phyloP scores from a whole-genome alignment of 2,113 vertebrate genomes.

The Crotalus horridus region DNA sequence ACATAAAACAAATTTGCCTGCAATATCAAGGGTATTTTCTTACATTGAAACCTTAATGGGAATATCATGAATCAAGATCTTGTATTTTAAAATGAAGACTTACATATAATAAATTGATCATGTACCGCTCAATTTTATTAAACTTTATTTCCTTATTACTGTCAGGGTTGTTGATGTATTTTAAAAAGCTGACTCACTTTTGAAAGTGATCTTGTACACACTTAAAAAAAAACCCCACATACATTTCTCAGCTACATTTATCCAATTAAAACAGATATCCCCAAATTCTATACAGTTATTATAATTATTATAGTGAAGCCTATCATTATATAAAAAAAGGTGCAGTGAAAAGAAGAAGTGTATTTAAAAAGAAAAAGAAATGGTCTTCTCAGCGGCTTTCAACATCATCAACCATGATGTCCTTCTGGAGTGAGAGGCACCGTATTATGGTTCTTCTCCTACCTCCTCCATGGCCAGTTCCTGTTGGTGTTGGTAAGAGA shows the following conservation, averaged over 20 bases:
- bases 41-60: not conserved
- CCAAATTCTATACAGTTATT: not conserved
- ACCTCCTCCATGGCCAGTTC: not conserved
- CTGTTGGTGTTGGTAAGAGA: not conserved
- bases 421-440: not conserved
- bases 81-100: constrained; percentile 5
- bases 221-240: not conserved
- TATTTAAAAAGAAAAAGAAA: not conserved
- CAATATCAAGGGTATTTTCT: not conserved
- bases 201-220: not conserved
- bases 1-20: not conserved
- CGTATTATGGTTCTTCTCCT: not conserved
- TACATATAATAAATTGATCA: not conserved
- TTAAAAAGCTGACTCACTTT: constrained; percentile 21
- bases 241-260: not conserved
- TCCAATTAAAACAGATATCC: not conserved
- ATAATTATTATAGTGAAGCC: not conserved
- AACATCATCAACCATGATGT: not conserved
- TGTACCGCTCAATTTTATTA: constrained; percentile 16
- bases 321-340: not conserved
- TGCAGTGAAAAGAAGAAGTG: not conserved
- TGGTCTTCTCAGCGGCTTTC: not conserved
- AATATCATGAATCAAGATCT: constrained; percentile 9
- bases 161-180: constrained; percentile 18
- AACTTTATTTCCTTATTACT: constrained; percentile 27